Evolutionary conservation across 2,888 invertebrate genomes (phyloP).

Genomic region (Choristoneura rosaceana): DNA sequence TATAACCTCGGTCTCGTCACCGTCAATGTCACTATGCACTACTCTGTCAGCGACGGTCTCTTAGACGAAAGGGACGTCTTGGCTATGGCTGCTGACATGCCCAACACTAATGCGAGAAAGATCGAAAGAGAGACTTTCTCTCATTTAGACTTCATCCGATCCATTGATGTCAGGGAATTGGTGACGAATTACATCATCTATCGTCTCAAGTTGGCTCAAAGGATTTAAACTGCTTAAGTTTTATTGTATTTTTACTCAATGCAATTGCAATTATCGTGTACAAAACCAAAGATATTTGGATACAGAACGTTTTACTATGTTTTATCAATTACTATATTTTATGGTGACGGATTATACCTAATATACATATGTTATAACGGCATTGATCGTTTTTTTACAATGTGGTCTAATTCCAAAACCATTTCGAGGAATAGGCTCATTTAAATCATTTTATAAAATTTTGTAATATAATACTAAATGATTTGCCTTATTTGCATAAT

Average conservation of each 20-base stretch:
- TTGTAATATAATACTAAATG: background rate
- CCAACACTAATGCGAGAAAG: slow-evolving; percentile 45
- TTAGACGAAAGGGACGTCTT: slow-evolving; percentile 50
- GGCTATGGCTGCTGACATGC: slow-evolving; percentile 48
- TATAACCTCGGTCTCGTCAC: slow-evolving; percentile 49
- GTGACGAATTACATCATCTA: slow-evolving; percentile 49
- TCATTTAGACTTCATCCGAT: slow-evolving; percentile 48
- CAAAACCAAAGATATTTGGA: background rate
- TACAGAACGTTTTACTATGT: background rate
- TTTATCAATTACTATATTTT: background rate
- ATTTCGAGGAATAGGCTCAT: no score
- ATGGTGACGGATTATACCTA: slow-evolving; percentile 8
- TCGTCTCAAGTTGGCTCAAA: slow-evolving; percentile 19
- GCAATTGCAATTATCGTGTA: background rate
- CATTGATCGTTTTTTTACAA: no score
- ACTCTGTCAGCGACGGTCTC: slow-evolving; percentile 48
- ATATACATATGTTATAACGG: no score
- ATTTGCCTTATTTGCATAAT: background rate
- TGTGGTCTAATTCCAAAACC: no score
- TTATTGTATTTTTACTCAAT: background rate
- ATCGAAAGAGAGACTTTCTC: slow-evolving; percentile 48
- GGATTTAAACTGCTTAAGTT: background rate
- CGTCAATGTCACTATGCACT: slow-evolving; percentile 49
- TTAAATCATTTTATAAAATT: no score
- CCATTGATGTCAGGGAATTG: slow-evolving; percentile 46